These are phyloP conservation scores for Chaetodon trifascialis DNA, from an alignment of 2,113 vertebrate genomes.

Conservation along the genomic window DNA sequence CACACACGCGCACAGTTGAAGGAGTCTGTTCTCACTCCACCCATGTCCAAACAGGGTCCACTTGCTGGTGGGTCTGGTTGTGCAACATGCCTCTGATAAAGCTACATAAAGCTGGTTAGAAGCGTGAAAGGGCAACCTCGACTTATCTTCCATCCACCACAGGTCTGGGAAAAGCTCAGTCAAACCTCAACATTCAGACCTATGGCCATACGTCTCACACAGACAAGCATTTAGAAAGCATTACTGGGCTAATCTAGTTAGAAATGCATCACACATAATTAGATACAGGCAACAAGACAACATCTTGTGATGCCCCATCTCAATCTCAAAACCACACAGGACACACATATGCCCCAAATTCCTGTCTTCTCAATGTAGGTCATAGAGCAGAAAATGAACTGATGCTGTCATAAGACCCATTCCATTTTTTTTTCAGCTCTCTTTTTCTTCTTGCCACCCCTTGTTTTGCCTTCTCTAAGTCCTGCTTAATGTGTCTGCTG, in stretches of 20 bases:
- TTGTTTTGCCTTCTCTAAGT: background rate
- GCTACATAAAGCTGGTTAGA: constrained; percentile 68
- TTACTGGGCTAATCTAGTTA: constrained; percentile 34
- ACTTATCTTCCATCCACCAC: constrained; percentile 47
- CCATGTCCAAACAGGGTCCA: constrained; percentile 26
- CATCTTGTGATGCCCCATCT: constrained; percentile 40
- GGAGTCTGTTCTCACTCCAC: background rate
- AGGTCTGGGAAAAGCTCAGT: constrained; percentile 44
- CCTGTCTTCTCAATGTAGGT: constrained; percentile 37
- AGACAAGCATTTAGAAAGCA: constrained; percentile 46
- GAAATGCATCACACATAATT: constrained; percentile 60
- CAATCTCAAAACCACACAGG: constrained; percentile 11
- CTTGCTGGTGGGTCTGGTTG: constrained; percentile 42
- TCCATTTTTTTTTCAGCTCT: constrained; percentile 21
- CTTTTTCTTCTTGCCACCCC: background rate
- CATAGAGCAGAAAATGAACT: constrained; percentile 25
- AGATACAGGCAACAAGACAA: constrained; percentile 39
- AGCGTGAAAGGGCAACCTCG: constrained; percentile 32
- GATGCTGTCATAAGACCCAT: constrained; percentile 13
- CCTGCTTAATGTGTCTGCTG: background rate
- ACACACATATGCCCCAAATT: constrained; percentile 49
- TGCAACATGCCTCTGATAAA: constrained; percentile 51
- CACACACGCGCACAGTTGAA: background rate
- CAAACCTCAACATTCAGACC: constrained; percentile 27
- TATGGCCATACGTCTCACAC: constrained; percentile 32